Evolutionary conservation across 1,140 invertebrate genomes (phyloP).

Genomic region (Lasioglossum albipes): DNA sequence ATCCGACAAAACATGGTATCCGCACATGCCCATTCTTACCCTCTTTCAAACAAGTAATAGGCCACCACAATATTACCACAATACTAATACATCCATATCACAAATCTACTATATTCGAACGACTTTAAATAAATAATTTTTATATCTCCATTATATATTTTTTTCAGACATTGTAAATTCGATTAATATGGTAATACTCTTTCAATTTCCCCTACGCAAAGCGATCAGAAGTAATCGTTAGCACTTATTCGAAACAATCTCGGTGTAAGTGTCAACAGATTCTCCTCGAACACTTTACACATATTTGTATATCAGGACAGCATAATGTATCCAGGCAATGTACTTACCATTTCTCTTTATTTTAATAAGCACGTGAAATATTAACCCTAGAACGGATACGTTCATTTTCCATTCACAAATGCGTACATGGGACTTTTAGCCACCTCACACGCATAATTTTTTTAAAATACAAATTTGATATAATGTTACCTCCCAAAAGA

Average conservation of each 20-base stretch:
- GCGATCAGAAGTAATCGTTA: slow-evolving; percentile 10
- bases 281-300: background rate
- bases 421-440: no score
- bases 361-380: slow-evolving; percentile 13
- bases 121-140: slow-evolving; percentile 42
- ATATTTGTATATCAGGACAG: background rate
- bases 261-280: slow-evolving; percentile 10
- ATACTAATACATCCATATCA: slow-evolving; percentile 54
- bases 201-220: slow-evolving; percentile 14
- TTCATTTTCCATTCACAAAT: no score
- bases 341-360: slow-evolving; percentile 17
- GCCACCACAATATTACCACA: slow-evolving; percentile 39
- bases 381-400: no score
- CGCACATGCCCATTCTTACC: background rate
- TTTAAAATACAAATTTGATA: no score
- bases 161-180: slow-evolving; percentile 30
- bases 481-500: no score
- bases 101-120: slow-evolving; percentile 39
- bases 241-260: background rate
- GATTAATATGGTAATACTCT: slow-evolving; percentile 31
- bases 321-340: slow-evolving; percentile 11
- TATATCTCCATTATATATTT: slow-evolving; percentile 16
- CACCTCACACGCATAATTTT: no score
- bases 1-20: background rate
- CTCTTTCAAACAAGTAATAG: slow-evolving; percentile 36